Percentiles rank a stretch among this genome's conserved stretches.
phyloP scores from a whole-genome alignment of 2,113 vertebrate genomes.

The Rhabdornis inornatus region DNA sequence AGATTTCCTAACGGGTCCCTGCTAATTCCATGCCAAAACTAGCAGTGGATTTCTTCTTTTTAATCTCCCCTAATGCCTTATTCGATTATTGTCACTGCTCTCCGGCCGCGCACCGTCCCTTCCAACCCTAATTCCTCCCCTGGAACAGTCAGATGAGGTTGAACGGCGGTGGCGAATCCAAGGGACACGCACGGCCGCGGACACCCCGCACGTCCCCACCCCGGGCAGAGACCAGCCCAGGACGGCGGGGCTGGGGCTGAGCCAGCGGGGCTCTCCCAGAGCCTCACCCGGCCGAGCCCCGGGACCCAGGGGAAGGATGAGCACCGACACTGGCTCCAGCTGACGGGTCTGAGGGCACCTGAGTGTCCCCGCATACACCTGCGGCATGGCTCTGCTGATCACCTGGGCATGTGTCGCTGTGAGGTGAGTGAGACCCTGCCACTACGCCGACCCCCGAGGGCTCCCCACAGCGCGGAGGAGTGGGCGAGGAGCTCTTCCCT shows the following conservation, averaged over 20 bases:
- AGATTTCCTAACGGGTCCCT: conserved; percentile 77
- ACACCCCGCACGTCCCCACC: background rate
- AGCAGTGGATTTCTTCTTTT: conserved; percentile 80
- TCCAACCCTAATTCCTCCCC: conserved; percentile 75
- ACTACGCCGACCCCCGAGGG: background rate
- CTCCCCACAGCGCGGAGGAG: background rate
- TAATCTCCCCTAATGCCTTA: conserved; percentile 83
- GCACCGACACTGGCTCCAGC: conserved; percentile 64
- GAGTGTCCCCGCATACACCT: conserved; percentile 21
- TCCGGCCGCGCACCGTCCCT: conserved; percentile 76
- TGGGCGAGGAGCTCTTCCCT: fast-evolving
- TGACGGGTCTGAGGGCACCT: conserved; percentile 69
- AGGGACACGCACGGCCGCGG: conserved; percentile 1
- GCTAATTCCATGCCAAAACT: conserved; percentile 83
- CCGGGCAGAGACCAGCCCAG: background rate
- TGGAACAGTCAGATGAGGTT: conserved; percentile 72
- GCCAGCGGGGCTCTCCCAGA: background rate
- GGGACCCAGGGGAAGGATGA: conserved; percentile 46
- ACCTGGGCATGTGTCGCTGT: conserved; percentile 75
- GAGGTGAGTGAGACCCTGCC: conserved; percentile 74
- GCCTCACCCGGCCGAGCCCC: conserved; percentile 24
- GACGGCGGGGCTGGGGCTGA: background rate
- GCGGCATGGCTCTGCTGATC: conserved; percentile 82
- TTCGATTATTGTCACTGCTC: conserved; percentile 81
- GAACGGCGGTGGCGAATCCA: conserved; percentile 64